Evolutionary conservation across 1,140 invertebrate genomes (phyloP).

Genomic region (Heliothis virescens): DNA sequence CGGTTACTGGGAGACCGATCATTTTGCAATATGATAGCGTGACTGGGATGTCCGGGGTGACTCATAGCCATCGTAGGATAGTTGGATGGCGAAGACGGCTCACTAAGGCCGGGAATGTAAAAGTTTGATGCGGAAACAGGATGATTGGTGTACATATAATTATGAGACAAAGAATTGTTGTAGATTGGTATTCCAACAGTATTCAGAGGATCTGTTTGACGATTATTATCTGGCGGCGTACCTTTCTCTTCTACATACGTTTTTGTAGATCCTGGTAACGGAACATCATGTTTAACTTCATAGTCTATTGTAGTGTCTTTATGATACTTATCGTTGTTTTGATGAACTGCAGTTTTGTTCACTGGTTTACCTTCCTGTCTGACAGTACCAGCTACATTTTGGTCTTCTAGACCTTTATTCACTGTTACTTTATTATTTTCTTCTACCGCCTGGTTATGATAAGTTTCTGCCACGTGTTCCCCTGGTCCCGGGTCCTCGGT

Average conservation of each 20-base stretch:
- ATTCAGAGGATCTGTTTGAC: constrained; percentile 12
- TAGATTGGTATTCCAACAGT: constrained; percentile 33
- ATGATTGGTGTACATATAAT: constrained; percentile 12
- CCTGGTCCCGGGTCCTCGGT: constrained; percentile 26
- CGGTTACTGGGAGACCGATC: constrained; percentile 6
- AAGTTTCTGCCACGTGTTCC: not conserved
- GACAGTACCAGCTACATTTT: not conserved
- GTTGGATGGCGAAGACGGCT: constrained; percentile 27
- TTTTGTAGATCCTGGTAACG: constrained; percentile 7
- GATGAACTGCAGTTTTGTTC: not conserved
- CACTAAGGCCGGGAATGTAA: constrained; percentile 8
- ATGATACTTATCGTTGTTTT: not conserved
- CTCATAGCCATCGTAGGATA: not conserved
- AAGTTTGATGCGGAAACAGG: not conserved
- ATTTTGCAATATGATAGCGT: constrained; percentile 21
- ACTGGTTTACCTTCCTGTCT: not conserved
- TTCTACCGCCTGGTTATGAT: not conserved
- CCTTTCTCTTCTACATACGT: not conserved
- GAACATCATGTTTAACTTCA: not conserved
- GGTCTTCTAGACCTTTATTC: not conserved
- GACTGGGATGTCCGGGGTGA: constrained; percentile 18
- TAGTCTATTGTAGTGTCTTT: not conserved
- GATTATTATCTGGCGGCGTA: not conserved
- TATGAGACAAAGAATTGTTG: not conserved
- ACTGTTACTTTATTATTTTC: not conserved